Evolutionary conservation across 2,113 vertebrate species (phyloP).

Genomic region (Nettapus auritus): DNA sequence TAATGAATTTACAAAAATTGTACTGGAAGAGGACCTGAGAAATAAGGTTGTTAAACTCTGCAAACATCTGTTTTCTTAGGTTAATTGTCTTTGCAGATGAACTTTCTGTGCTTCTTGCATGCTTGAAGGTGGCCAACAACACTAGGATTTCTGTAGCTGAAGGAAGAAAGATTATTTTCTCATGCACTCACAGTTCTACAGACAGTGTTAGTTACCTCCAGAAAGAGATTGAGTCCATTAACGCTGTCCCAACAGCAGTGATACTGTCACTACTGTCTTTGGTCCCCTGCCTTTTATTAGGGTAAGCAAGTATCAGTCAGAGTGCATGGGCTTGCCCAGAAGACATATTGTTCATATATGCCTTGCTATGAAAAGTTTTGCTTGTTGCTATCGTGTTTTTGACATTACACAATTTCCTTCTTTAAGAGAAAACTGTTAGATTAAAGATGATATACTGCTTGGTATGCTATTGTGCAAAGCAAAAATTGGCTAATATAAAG

Average conservation of each 20-base stretch:
- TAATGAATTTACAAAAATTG: neutral
- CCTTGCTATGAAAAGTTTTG: neutral
- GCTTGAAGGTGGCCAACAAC: neutral
- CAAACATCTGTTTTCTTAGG: neutral
- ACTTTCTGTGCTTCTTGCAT: neutral
- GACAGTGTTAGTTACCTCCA: neutral
- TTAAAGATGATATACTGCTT: neutral
- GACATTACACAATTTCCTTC: neutral
- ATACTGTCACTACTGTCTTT: neutral
- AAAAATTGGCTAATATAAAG: neutral
- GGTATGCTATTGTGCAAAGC: neutral
- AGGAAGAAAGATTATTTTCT: neutral
- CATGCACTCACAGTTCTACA: accelerated
- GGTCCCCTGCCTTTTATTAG: neutral
- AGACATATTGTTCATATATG: neutral
- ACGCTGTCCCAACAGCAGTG: neutral
- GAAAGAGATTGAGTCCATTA: neutral
- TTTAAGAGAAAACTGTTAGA: neutral
- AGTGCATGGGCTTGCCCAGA: neutral
- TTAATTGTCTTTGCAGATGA: neutral
- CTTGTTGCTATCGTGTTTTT: neutral
- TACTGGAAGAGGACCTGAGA: neutral
- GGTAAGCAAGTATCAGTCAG: neutral
- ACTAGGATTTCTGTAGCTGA: neutral
- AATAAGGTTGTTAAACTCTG: neutral